These are phyloP conservation scores for Loriculus beryllinus DNA, from an alignment of 2,797 vertebrate genomes.

Conservation along the genomic window DNA sequence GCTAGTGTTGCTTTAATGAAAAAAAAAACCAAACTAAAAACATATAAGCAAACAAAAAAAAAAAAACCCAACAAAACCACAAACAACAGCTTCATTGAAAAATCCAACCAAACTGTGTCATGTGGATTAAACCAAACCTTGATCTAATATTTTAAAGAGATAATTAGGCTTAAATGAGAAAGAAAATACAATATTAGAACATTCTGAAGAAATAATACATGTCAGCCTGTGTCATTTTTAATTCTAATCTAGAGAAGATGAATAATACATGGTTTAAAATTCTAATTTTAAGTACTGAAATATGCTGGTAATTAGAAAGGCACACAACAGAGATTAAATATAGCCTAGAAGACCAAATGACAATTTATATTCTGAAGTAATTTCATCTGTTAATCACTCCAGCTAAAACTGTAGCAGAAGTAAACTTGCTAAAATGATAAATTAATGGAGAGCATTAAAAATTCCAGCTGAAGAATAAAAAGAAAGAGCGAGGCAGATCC, in stretches of 20 bases:
- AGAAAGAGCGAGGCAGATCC: not conserved
- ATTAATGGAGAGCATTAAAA: not conserved
- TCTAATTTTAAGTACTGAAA: conserved; percentile 2
- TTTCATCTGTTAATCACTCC: conserved; percentile 11
- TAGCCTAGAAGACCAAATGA: not conserved
- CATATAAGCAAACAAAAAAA: not conserved
- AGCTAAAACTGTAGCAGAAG: not conserved
- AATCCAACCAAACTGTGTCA: not conserved
- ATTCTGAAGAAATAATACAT: not conserved
- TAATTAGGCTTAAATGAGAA: not conserved
- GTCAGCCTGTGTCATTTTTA: not conserved
- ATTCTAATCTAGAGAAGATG: not conserved
- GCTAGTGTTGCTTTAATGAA: not conserved
- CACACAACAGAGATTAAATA: conserved; percentile 34
- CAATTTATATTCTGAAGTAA: conserved; percentile 10
- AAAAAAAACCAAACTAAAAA: not conserved
- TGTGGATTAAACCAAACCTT: not conserved
- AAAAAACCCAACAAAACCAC: not conserved
- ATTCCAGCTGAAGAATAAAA: not conserved
- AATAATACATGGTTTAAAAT: not conserved
- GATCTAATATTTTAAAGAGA: not conserved
- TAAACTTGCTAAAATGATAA: conserved; percentile 16
- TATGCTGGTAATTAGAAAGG: conserved; percentile 16
- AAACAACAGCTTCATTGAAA: not conserved
- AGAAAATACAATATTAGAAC: not conserved